phyloP scores from a whole-genome alignment of 2,797 vertebrate genomes.

The Etheostoma perlongum region DNA sequence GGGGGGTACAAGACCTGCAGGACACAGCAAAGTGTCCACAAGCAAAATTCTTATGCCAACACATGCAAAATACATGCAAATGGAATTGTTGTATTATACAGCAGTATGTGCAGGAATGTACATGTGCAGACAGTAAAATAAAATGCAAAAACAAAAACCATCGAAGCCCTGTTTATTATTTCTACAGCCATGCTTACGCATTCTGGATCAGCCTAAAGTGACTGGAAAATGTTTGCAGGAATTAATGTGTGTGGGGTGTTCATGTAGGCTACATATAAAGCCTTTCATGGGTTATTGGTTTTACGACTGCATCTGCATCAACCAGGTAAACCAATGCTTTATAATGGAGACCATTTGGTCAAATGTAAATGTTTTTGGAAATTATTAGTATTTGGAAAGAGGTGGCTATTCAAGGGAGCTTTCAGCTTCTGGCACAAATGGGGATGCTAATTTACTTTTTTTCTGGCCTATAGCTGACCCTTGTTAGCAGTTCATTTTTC shows the following conservation, averaged over 20 bases:
- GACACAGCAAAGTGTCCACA: constrained; percentile 14
- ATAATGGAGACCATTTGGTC: no score
- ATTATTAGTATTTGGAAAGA: no score
- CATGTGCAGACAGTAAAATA: constrained; percentile 20
- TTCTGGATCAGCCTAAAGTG: constrained; percentile 2
- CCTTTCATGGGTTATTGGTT: neutral
- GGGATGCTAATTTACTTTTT: no score
- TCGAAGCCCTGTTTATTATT: neutral
- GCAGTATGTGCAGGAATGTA: neutral
- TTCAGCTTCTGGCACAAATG: no score
- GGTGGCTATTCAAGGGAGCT: no score
- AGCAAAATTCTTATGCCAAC: neutral
- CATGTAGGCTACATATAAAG: neutral
- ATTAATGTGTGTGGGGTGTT: neutral
- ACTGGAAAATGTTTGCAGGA: neutral
- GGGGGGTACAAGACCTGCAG: constrained; percentile 25
- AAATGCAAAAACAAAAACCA: neutral
- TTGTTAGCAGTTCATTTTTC: no score
- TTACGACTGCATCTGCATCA: no score
- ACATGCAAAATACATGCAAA: constrained; percentile 19
- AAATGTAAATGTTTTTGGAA: no score
- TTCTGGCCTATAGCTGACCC: no score
- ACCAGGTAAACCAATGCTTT: no score
- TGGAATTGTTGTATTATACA: neutral
- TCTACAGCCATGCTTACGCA: constrained; percentile 3